Evolutionary conservation across 2,797 vertebrate species (phyloP), one percentile per base, ranked within the genome.

Genomic region (Tokudaia tokunoshimensis): DNA sequence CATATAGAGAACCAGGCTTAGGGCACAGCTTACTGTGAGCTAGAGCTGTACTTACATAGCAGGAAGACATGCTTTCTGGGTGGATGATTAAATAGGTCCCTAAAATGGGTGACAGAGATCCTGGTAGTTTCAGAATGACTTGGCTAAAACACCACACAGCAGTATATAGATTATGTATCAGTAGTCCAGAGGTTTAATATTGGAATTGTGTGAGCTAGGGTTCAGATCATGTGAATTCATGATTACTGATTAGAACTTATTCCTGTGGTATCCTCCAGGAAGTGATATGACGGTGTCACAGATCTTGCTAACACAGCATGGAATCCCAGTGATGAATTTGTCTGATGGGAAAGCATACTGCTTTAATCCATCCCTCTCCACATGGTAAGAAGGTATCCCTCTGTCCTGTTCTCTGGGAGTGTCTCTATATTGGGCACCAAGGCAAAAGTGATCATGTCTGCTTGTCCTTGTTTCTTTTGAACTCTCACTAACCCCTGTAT

Each of bases 261-360:
- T 92, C 65, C 57, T 50, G 3, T 86, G 63, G 1, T 98, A 67
- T 95, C 91, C 95, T 91, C 44, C 15, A 99, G 99, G 99, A 96
- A 99, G 99, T 72, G 99, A 99, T 96, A 98, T 98, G 96, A 99
- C 99, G 0, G 99, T 99, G 26, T 99, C 99, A 75, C 99, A 99
- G 98, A 99, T 99, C 95, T 98, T 99, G 98, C 98, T 99, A 98
- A 99, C 99, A 5, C 99, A 99, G 98, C 99, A 99, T 87, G 99
- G 99, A 3, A 99, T 99, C 74, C 99, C 99, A 0, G 99, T 99
- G 80, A 98, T 99, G 94, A 99, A 99, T 74, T 98, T 99, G 98
- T 99, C 99, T 2, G 99, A 99, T 74, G 99, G 99, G 92, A 99
- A 99, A 98, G 99, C 99, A 0, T 99, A 99, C 98, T 99, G 99